phyloP scores from a whole-genome alignment of 2,113 vertebrate species.

The Charadrius vociferus region DNA sequence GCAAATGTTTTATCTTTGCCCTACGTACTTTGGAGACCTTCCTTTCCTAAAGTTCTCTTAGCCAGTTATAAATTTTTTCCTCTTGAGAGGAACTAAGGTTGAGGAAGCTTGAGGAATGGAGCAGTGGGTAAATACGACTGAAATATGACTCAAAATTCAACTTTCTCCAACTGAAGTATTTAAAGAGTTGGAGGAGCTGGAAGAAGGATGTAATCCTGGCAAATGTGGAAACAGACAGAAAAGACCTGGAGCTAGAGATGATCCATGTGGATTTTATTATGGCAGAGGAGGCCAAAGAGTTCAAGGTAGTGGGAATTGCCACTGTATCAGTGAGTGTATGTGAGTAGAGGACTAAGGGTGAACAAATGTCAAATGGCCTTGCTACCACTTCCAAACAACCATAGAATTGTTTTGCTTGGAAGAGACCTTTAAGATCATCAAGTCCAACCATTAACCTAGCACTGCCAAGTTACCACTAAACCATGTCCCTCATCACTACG shows the following conservation, averaged over 20 bases:
- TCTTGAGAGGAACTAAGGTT: not conserved
- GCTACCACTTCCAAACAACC: not conserved
- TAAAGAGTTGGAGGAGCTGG: not conserved
- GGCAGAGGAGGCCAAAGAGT: not conserved
- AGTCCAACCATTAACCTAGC: too few relatives aligned
- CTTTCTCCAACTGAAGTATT: not conserved
- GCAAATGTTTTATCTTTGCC: not conserved
- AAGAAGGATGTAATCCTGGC: not conserved
- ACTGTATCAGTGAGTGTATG: not conserved
- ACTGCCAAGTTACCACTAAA: too few relatives aligned
- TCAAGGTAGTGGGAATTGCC: not conserved
- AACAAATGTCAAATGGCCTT: not conserved
- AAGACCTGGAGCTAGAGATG: not conserved
- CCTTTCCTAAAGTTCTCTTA: not conserved
- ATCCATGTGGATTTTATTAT: not conserved
- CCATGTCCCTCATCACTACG: too few relatives aligned
- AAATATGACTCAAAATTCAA: not conserved
- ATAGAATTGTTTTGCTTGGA: too few relatives aligned
- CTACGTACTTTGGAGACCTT: not conserved
- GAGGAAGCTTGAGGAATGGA: not conserved
- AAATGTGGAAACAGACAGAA: not conserved
- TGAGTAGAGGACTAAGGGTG: not conserved
- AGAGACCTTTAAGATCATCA: too few relatives aligned
- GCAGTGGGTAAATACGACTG: not conserved
- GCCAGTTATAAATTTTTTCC: not conserved